These are phyloP conservation scores for Loxodonta africana DNA, from an alignment of 2,113 vertebrate species.

Conservation along the genomic window DNA sequence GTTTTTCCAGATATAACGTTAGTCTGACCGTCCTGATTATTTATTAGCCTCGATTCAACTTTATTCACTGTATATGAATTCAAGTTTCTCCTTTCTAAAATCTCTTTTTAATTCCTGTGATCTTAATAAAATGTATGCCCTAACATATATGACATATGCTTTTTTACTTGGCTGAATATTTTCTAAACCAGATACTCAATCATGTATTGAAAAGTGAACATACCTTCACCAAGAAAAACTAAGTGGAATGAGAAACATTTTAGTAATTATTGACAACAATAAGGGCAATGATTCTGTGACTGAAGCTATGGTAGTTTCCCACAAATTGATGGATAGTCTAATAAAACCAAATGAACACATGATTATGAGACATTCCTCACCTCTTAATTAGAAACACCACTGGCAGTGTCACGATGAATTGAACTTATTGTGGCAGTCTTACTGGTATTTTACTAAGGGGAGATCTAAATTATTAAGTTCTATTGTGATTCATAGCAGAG, in stretches of 20 bases:
- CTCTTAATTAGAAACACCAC: conserved; percentile 56
- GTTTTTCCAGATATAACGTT: background rate
- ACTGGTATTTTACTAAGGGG: background rate
- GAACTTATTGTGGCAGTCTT: background rate
- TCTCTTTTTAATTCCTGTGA: rapidly evolving
- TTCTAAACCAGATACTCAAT: background rate
- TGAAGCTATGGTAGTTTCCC: background rate
- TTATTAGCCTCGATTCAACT: background rate
- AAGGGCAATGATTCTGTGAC: background rate
- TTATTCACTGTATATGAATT: background rate
- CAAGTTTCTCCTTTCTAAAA: background rate
- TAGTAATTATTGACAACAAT: background rate
- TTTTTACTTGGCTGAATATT: background rate
- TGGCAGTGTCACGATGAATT: background rate
- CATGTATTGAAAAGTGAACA: background rate
- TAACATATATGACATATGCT: background rate
- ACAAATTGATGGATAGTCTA: conserved; percentile 29
- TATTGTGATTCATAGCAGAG: background rate
- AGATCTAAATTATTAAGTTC: background rate
- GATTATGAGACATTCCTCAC: background rate
- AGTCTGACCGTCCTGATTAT: background rate
- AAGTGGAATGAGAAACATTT: background rate
- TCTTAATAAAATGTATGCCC: rapidly evolving
- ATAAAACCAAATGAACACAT: background rate
- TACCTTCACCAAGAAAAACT: conserved; percentile 8